Evolutionary conservation across 2,113 vertebrate species (phyloP), one percentile per base, ranked within the genome.

Genomic region (Boleophthalmus pectinirostris): DNA sequence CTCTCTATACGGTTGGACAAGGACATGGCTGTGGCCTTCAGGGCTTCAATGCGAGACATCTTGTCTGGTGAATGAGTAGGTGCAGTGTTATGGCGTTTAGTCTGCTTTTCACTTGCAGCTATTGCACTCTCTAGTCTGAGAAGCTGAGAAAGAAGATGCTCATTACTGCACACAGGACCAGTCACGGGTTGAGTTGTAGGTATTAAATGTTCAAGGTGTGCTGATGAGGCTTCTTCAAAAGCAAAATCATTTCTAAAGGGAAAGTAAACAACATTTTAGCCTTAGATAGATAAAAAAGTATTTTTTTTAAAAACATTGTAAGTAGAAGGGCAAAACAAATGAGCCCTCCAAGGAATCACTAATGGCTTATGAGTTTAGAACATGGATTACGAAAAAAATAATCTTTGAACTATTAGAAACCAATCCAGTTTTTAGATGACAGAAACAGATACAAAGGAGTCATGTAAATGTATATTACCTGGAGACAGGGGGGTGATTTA

Each of bases 21-120:
- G n/a, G 96, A 97, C 53, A 94, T 94, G 21, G 98, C 98, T 24
- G 95, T 97, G 72, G 96, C 96, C 88, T 97, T 99, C 75, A 99
- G 84, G 68, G 95, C 95, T 81, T 98, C 96, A 47, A 97, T 96
- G 5, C 94, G 94, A 78, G 94, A 95, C 73, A 94, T 80, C 88
- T 95, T 96, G 83, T 90, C 93, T 73, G 82, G 93, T 64, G 88
- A 74, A 74, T 79, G 70, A 82, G 74, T 75, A 68, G 92, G 87
- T 58, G 88, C 87, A 77, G 91, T 56, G 57, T 76, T 70, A 69
- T 87, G 82, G 0, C 81, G 82, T 43, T 76, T 85, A 15, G 3
- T 83, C 71, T 68, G 83, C 47, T 81, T 91, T 68, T 74, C 33
- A 83, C 82, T 78, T 86, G 74, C 80, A 58, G 70, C 90, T 66